Base-by-base conservation (phyloP, 1,140 invertebrate species). In the Drosophila parvula region DNA sequence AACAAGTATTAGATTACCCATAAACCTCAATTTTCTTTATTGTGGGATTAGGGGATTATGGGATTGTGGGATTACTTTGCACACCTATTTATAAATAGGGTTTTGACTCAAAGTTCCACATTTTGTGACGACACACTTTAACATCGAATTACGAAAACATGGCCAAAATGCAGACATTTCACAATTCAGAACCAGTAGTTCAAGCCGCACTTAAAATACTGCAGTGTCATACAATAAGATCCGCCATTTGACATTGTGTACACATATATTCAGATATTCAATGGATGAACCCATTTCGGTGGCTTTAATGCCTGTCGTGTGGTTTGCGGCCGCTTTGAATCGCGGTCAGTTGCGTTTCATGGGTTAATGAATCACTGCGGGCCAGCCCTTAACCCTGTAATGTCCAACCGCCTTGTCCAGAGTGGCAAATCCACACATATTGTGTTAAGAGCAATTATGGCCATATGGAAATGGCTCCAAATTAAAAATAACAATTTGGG, bases 211-310 rank as follows among this genome's bases (percentile, higher is more conserved):
- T 30, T 30, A 4, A 30, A 30, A 30, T 30, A 22, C 1, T 22
- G 22, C 22, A 22, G 22, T 22, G 22, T 2, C 22, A 22, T 22
- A 22, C 22, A 22, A n/a, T 8, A 5, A 6, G 9, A 41, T 14
- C 32, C 62, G 28, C 11, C 8, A 16, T 22, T 16, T 64, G 47
- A 22, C 57, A 40, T 44, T 32, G 28, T 1, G 3, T 14, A 14
- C 5, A 34, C 27, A 34, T 28, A 18, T 38, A 32, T 36, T 27
- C 47, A 16, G 28, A 50, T 50, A 16, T 45, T 22, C 18, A 43
- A 16, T 51, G 30, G 44, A 71, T 71, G 69, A 36, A 71, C 69
- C 59, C 65, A 41, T 58, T 71, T 70, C 51, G 68, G 68, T 71
- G 27, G 61, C 22, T 32, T 55, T 28, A 63, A 69, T 69, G 48